These are phyloP conservation scores for Acinonyx jubatus DNA, from an alignment of 2,113 vertebrate genomes.

Conservation along the genomic window DNA sequence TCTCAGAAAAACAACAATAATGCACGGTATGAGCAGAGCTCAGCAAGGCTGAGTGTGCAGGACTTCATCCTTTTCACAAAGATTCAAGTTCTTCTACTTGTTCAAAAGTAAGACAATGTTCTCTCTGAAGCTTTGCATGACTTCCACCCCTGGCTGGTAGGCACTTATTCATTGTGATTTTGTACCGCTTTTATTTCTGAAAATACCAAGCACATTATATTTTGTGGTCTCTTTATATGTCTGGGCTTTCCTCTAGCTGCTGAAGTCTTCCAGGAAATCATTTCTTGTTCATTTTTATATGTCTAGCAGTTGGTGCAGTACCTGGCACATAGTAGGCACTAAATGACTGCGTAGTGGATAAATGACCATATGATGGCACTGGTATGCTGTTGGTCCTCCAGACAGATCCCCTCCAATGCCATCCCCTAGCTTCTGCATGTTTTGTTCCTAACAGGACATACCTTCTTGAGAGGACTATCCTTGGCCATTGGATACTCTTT, in stretches of 20 bases:
- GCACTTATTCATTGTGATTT: neutral
- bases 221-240: neutral
- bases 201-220: neutral
- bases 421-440: neutral
- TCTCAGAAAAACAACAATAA: constrained; percentile 20
- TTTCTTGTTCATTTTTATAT: neutral
- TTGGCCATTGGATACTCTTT: neutral
- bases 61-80: neutral
- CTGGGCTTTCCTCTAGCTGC: neutral
- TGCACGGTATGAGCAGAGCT: neutral
- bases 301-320: neutral
- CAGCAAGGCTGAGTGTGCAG: neutral
- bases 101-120: neutral
- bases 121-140: neutral
- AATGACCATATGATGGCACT: neutral
- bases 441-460: neutral
- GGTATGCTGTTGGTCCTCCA: neutral
- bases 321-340: neutral
- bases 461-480: neutral
- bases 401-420: neutral
- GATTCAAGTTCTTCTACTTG: neutral
- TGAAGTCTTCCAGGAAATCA: neutral
- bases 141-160: neutral
- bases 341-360: neutral
- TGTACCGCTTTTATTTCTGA: neutral